Evolutionary conservation across 2,888 invertebrate species (phyloP).

Genomic region (Sepioteuthis lessoniana): DNA sequence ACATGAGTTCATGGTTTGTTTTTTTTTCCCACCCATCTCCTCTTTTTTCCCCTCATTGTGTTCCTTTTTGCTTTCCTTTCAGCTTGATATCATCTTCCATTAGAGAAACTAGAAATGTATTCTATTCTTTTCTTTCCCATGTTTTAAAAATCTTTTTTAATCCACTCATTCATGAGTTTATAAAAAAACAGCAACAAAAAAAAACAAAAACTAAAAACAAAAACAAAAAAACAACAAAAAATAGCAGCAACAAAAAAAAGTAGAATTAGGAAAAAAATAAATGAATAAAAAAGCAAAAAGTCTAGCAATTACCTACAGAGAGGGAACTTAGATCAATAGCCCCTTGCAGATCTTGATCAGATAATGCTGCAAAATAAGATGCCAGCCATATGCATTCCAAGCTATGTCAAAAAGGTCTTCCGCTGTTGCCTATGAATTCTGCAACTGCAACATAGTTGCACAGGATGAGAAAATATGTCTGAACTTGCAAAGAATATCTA

Average conservation of each 20-base stretch:
- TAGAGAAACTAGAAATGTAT: not conserved
- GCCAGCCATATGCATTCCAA: not conserved
- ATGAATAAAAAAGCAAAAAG: not conserved
- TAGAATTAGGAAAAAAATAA: not conserved
- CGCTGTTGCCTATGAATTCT: not conserved
- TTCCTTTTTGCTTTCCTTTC: not conserved
- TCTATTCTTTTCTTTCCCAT: not conserved
- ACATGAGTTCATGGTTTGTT: conserved; percentile 2
- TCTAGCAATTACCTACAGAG: conserved; percentile 21
- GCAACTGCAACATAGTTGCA: not conserved
- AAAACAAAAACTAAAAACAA: too few species aligned
- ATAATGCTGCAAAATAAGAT: not conserved
- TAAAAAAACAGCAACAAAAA: not conserved
- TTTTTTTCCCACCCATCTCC: not conserved
- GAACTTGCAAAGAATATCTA: not conserved
- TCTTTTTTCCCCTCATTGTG: not conserved
- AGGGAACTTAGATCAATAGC: conserved; percentile 33
- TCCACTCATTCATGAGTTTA: not conserved
- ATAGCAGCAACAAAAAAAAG: not conserved
- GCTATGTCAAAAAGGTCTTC: conserved; percentile 33
- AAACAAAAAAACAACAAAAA: too few species aligned
- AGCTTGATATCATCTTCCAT: not conserved
- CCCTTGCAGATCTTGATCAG: conserved; percentile 33
- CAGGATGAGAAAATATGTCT: not conserved
- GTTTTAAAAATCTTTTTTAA: not conserved